Evolutionary conservation across 2,113 vertebrate genomes (phyloP), one percentile per base, ranked within the genome.

Genomic region (Rattus rattus): DNA sequence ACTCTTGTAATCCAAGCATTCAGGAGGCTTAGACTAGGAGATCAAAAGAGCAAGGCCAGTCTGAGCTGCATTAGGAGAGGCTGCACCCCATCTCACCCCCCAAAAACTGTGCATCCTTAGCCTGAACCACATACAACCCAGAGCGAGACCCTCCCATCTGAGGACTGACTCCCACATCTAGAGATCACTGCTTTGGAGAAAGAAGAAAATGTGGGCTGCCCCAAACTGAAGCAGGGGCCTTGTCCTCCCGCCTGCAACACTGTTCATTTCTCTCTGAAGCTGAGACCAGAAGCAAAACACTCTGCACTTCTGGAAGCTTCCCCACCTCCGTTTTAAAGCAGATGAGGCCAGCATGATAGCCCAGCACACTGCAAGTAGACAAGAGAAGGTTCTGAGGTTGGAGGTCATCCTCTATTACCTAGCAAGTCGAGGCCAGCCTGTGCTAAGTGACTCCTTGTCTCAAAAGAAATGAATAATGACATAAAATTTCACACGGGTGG

Each of bases 51-150:
- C 24, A 63, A 43, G 59, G 24, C 52, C 77, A 81, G 30, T 5
- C 77, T 43, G 83, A 47, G 43, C 22, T 26, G 36, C 49, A 11
- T 56, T 59, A 54, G 49, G 36, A 73, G 69, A 73, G 36, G 22
- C 69, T 73, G 36, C 1, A 33, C 13, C 52, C 36, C 2, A 9
- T 30, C 36, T 36, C 67, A 22, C 47, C 39, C 61, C 24, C 61
- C 26, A 1, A 14, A 73, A 39, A 28, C 14, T 20, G 43, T 10
- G 72, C 12, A 0, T 86, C 33, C 6, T 67, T 89, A 72, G 59
- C 54, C 52, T 9, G 0, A 7, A 4, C 22, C 1, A 3, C 7
- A 0, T 1, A 24, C n/a, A 14, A 26, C 19, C 52, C 33, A n/a
- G 33, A 77, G 30, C 49, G 9, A 30, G 56, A 90, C 1, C 39